phyloP scores from a whole-genome alignment of 2,113 vertebrate species.

The Semnornis frantzii region DNA sequence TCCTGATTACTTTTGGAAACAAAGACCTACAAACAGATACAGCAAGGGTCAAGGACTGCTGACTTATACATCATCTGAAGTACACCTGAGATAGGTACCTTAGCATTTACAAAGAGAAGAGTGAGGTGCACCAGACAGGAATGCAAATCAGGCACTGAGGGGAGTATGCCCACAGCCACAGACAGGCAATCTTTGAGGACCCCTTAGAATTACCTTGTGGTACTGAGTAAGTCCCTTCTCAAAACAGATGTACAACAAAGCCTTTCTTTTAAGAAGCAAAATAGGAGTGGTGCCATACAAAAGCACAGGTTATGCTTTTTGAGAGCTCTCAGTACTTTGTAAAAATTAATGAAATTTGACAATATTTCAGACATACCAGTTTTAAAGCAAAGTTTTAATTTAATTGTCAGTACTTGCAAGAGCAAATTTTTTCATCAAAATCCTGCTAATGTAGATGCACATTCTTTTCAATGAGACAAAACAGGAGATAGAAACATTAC shows the following conservation, averaged over 20 bases:
- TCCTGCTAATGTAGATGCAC: background rate
- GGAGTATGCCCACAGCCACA: accelerated
- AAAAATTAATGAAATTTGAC: background rate
- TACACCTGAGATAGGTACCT: background rate
- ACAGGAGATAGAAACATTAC: background rate
- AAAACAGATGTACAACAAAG: background rate
- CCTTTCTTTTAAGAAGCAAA: background rate
- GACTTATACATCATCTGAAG: background rate
- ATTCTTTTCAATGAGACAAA: background rate
- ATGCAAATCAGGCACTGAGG: background rate
- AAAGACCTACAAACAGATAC: background rate
- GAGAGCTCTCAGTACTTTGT: background rate
- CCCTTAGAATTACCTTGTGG: background rate
- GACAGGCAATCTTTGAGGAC: background rate
- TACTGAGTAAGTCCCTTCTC: too few species aligned
- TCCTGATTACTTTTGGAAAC: background rate
- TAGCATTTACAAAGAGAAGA: background rate
- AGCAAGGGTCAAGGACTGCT: background rate
- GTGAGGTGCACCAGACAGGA: background rate
- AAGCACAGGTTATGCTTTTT: background rate
- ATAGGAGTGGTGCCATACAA: background rate
- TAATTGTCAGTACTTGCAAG: background rate
- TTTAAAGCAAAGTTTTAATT: background rate
- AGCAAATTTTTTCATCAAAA: background rate
- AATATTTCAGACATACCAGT: background rate